A percentile compares a stretch with the other conserved stretches of the same genome.
Evolutionary conservation across 2,113 vertebrate species (phyloP).

Genomic region (Thalassarche chlororhynchos): DNA sequence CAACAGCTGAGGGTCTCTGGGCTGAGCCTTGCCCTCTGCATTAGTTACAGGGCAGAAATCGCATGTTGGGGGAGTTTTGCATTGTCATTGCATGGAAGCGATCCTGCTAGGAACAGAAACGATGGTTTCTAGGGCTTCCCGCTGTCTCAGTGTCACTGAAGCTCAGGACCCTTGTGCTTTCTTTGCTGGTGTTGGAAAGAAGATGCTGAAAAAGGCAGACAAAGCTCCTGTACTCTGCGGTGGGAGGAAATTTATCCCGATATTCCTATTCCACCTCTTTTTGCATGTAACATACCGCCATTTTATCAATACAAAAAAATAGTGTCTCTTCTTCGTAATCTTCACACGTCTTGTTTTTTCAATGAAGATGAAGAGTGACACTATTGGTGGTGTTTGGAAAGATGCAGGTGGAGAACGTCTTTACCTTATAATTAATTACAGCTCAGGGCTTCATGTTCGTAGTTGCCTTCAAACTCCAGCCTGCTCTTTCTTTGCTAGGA

Average conservation of each 20-base stretch:
- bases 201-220: background rate
- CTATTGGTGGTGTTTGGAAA: background rate
- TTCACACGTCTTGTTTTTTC: background rate
- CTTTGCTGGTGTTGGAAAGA: background rate
- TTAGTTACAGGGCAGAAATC: background rate
- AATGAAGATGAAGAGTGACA: background rate
- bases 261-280: background rate
- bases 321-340: fast-evolving
- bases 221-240: background rate
- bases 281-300: too few relatives aligned
- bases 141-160: background rate
- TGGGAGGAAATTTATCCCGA: background rate
- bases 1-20: background rate
- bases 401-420: background rate
- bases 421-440: background rate
- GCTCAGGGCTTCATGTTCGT: background rate
- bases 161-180: background rate
- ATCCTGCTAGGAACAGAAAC: background rate
- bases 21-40: background rate
- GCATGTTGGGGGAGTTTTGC: background rate
- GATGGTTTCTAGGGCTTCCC: background rate
- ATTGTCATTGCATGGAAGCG: fast-evolving
- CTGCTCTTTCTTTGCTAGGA: background rate
- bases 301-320: background rate
- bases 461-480: background rate